phyloP scores from a whole-genome alignment of 2,797 vertebrate species.

The Clarias fuscus region DNA sequence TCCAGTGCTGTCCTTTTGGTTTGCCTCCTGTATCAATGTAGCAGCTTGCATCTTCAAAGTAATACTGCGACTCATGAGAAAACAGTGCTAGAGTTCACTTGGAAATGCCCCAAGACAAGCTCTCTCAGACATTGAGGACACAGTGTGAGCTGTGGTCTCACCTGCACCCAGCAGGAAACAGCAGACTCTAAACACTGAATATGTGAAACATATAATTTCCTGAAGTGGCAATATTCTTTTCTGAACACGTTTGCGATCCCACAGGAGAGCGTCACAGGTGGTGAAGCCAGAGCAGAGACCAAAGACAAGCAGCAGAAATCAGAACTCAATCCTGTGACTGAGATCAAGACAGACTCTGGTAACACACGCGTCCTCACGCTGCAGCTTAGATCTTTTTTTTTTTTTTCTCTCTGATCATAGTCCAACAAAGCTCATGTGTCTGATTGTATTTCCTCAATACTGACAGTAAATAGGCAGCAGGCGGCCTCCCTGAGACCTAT shows the following conservation, averaged over 20 bases:
- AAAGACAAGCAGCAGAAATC: slow-evolving; percentile 24
- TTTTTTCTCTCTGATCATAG: background rate
- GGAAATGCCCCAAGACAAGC: background rate
- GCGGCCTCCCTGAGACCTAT: background rate
- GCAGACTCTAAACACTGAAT: background rate
- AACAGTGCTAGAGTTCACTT: background rate
- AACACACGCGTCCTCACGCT: background rate
- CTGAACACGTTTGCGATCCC: background rate
- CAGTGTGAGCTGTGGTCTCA: background rate
- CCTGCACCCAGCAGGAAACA: background rate
- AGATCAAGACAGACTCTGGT: slow-evolving; percentile 15
- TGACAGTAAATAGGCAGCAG: slow-evolving; percentile 48
- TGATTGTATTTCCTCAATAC: slow-evolving; percentile 4
- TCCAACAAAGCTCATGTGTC: background rate
- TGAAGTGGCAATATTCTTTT: background rate
- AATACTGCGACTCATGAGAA: background rate
- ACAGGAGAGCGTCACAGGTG: slow-evolving; percentile 25
- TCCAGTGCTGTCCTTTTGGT: background rate
- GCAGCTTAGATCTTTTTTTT: background rate
- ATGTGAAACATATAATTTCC: background rate
- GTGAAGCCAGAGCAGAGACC: background rate
- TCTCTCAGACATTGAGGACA: background rate
- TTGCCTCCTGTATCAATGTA: background rate
- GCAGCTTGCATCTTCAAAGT: background rate
- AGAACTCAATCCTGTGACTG: background rate